Percentiles rank a stretch among this genome's conserved stretches.
Conservation (phyloP, 1,140 invertebrate genomes). For the Galendromus occidentalis region DNA sequence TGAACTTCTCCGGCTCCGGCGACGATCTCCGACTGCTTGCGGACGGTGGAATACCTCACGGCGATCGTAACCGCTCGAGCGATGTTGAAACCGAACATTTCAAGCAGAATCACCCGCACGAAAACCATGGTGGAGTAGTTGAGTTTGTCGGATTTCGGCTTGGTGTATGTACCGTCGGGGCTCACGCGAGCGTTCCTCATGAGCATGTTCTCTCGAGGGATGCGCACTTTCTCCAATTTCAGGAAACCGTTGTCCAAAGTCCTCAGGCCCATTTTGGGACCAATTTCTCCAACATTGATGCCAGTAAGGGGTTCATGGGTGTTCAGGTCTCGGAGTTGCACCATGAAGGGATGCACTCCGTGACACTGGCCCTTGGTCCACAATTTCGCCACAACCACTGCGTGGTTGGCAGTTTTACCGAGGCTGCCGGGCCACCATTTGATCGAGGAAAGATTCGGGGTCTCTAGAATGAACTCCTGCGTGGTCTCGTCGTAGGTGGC, state of each 20-base stretch:
- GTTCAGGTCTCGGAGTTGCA: slow-evolving; percentile 65
- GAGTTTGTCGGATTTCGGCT: slow-evolving; percentile 58
- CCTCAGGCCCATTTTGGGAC: slow-evolving; percentile 74
- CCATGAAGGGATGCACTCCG: slow-evolving; percentile 78
- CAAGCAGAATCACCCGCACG: slow-evolving; percentile 50
- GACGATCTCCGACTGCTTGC: slow-evolving; percentile 63
- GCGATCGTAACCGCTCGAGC: slow-evolving; percentile 27
- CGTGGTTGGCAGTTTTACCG: slow-evolving; percentile 80
- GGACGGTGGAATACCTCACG: slow-evolving; percentile 64
- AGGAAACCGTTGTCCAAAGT: slow-evolving; percentile 75
- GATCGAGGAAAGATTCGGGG: slow-evolving; percentile 62
- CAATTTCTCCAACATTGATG: slow-evolving; percentile 80
- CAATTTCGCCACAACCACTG: slow-evolving; percentile 61
- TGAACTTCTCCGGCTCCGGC: slow-evolving; percentile 56
- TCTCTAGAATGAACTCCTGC: slow-evolving; percentile 67
- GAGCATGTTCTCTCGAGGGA: slow-evolving; percentile 67
- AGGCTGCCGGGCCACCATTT: slow-evolving; percentile 88
- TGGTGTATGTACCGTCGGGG: slow-evolving; percentile 68
- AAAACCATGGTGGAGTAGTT: slow-evolving; percentile 89
- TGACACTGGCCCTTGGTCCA: slow-evolving; percentile 58
- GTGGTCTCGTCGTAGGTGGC: slow-evolving; percentile 64
- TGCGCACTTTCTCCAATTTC: slow-evolving; percentile 47
- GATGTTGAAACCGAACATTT: slow-evolving; percentile 23
- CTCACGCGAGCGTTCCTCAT: slow-evolving; percentile 68
- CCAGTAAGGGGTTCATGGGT: slow-evolving; percentile 65